A percentile compares a stretch with the other conserved stretches of the same genome.
These are phyloP conservation scores for Malachius bipustulatus DNA, from an alignment of 2,888 invertebrate species.

Conservation along the genomic window DNA sequence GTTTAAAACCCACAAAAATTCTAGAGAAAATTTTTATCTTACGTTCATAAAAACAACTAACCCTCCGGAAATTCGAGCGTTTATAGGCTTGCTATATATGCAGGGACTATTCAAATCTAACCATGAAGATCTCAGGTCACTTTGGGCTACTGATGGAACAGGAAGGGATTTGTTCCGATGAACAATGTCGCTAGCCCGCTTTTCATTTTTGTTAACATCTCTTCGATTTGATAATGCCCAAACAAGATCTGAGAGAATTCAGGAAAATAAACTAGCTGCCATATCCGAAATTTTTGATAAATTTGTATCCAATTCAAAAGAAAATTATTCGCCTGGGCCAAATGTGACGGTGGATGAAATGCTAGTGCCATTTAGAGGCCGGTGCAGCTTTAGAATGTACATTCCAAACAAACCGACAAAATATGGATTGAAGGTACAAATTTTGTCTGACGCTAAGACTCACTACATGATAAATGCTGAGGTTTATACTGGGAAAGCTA, in stretches of 20 bases:
- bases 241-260: constrained; percentile 13
- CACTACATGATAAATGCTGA: constrained; percentile 5
- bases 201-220: constrained; percentile 14
- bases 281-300: constrained; percentile 14
- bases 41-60: background rate
- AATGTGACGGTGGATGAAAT: constrained; percentile 17
- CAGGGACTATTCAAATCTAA: constrained; percentile 4
- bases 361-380: constrained; percentile 16
- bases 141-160: too few relatives aligned
- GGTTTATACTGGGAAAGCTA: background rate
- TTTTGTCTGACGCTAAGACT: constrained; percentile 4
- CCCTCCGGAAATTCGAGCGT: background rate
- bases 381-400: constrained; percentile 18
- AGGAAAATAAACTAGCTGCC: constrained; percentile 13
- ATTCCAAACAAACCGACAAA: constrained; percentile 19
- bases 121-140: constrained; percentile 12
- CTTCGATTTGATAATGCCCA: constrained; percentile 15
- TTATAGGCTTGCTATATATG: constrained; percentile 3
- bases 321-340: constrained; percentile 12
- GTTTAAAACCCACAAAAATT: constrained; percentile 4
- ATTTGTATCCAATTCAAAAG: constrained; percentile 15
- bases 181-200: constrained; percentile 16
- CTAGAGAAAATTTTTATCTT: background rate
- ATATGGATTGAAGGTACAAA: constrained; percentile 9
- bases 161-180: constrained; percentile 16